These are phyloP conservation scores for Eriosoma lanigerum DNA, from an alignment of 1,140 invertebrate genomes.

Conservation along the genomic window DNA sequence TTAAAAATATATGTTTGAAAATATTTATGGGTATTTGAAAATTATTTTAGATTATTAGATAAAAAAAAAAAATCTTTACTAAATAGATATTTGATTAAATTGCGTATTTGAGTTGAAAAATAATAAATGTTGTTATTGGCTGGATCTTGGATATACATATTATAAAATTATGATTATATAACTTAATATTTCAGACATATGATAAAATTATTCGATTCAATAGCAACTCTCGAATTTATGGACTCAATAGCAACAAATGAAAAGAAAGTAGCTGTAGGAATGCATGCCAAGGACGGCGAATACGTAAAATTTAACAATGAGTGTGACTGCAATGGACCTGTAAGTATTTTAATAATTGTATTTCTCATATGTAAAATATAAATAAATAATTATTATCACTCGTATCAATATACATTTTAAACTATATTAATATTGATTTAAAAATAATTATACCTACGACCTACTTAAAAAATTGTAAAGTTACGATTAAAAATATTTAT, in stretches of 20 bases:
- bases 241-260: constrained; percentile 58
- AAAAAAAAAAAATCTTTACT: too few relatives aligned
- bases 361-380: neutral
- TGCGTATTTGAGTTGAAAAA: too few relatives aligned
- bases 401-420: too few relatives aligned
- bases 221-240: constrained; percentile 81
- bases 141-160: too few relatives aligned
- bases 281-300: constrained; percentile 95
- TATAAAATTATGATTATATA: neutral
- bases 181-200: constrained; percentile 66
- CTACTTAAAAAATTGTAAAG: neutral
- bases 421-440: neutral
- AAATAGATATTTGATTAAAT: too few relatives aligned
- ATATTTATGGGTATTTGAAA: too few relatives aligned
- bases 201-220: constrained; percentile 94
- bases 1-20: too few relatives aligned
- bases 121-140: too few relatives aligned
- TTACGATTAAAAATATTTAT: too few relatives aligned
- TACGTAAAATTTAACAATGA: constrained; percentile 76
- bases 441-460: neutral
- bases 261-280: constrained; percentile 67
- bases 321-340: constrained; percentile 77
- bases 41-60: too few relatives aligned
- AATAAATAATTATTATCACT: too few relatives aligned
- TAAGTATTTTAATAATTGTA: constrained; percentile 58